A percentile compares a stretch with the other conserved stretches of the same genome.
Evolutionary conservation across 1,140 invertebrate genomes (phyloP).

Genomic region (Drosophila simulans): DNA sequence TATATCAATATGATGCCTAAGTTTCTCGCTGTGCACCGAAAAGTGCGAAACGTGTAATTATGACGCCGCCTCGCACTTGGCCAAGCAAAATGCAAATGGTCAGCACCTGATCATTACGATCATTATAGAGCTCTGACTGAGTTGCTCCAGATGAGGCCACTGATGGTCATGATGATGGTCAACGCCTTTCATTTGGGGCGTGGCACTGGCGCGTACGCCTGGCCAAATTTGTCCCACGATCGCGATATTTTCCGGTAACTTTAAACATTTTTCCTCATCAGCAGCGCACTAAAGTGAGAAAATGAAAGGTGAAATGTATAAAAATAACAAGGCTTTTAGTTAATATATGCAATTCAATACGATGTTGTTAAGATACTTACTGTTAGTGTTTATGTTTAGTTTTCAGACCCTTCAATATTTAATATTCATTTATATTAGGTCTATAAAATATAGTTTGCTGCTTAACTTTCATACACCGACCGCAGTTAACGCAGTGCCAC

Average conservation of each 20-base stretch:
- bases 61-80: slow-evolving; percentile 49
- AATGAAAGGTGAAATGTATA: neutral
- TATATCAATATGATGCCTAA: neutral
- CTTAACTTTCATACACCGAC: neutral
- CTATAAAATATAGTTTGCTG: neutral
- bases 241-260: slow-evolving; percentile 9
- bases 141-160: slow-evolving; percentile 2
- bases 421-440: too few relatives aligned
- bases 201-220: slow-evolving; percentile 3
- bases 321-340: neutral
- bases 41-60: slow-evolving; percentile 66
- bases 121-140: slow-evolving; percentile 16
- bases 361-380: too few relatives aligned
- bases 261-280: neutral
- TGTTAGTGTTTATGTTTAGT: too few relatives aligned
- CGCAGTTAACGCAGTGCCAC: neutral
- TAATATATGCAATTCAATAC: neutral
- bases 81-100: slow-evolving; percentile 39
- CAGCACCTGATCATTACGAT: slow-evolving; percentile 43
- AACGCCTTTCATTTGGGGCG: slow-evolving; percentile 15
- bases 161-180: slow-evolving; percentile 7
- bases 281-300: neutral
- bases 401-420: neutral
- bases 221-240: slow-evolving; percentile 22
- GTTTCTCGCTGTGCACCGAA: slow-evolving; percentile 5